Evolutionary conservation across 1,140 invertebrate species (phyloP), one percentile per base, ranked within the genome.

Genomic region (Lithobius niger): DNA sequence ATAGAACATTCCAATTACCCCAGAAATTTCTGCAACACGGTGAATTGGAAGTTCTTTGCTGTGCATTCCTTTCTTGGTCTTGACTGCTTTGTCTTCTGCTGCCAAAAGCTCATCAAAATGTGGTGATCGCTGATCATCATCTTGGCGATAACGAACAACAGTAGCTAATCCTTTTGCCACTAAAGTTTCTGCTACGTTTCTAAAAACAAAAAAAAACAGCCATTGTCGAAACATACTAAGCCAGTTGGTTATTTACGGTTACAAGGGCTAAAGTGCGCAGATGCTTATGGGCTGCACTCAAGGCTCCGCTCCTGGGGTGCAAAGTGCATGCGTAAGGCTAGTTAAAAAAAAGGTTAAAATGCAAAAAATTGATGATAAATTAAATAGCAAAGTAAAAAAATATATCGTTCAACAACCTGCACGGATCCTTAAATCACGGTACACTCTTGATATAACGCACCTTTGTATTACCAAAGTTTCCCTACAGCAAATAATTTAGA

Each of bases 91-190:
- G 16, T 80, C 79, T 75, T 99, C 95, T 4, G 96, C 95, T 58
- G 86, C 83, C 36, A 95, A 70, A n/a, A 99, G 72, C 45, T 88
- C 83, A 69, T 97, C 94, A 69, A 98, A 99, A 52, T 86, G 82
- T 1, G 86, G 84, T 24, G 94, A 95, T 55, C 95, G 79, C 67
- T 97, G 89, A 67, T 99, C 94, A 69, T 97, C 92, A 69, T 97
- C 93, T 66, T 89, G 86, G 53, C 89, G 77, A 65, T 99, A 94
- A 53, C 87, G 79, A 0, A 99, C 82, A 15, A 97, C 93, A 52
- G 83, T 87, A 0, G 90, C 95, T 31, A 88, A 77, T 28, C 96
- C 96, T 71, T 95, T 94, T 31, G 79, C 79, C 0, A 99, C 84
- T 65, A 99, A 75, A 13, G 88, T 87, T 72, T 97, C 92, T 18